Conservation (phyloP, 1,140 invertebrate species). For the Probaryconus sp. region DNA sequence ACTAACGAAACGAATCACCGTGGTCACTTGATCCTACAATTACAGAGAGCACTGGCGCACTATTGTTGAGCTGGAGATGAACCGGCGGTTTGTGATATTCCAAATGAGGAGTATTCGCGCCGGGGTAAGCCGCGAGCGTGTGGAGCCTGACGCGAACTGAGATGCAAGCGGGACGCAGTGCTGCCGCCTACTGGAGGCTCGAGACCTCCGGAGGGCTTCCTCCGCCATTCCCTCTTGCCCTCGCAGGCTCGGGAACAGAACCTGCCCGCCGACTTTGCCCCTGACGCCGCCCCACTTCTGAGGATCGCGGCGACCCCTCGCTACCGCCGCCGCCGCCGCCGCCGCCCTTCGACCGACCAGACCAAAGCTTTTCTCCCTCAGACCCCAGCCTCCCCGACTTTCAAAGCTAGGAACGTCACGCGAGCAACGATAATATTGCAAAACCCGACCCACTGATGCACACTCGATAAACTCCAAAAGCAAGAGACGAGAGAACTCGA, state of each 20-base stretch:
- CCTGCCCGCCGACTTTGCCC: conserved; percentile 29
- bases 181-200: conserved; percentile 76
- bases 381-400: conserved; percentile 46
- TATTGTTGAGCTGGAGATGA: too few relatives aligned
- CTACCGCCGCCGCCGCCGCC: conserved; percentile 9
- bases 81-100: too few relatives aligned
- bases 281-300: conserved; percentile 27
- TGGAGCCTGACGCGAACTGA: conserved; percentile 65
- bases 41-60: too few relatives aligned
- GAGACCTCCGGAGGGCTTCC: conserved; percentile 53
- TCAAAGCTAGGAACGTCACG: conserved; percentile 66
- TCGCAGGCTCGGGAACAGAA: conserved; percentile 3
- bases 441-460: conserved; percentile 63
- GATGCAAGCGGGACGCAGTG: conserved; percentile 76
- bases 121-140: conserved; percentile 14
- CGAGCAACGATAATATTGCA: conserved; percentile 66
- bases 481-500: too few relatives aligned
- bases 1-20: too few relatives aligned
- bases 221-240: conserved; percentile 23
- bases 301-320: conserved; percentile 26
- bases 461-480: conserved; percentile 62
- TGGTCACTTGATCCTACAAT: too few relatives aligned
- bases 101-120: too few relatives aligned
- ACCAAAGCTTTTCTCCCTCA: conserved; percentile 36
- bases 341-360: conserved; percentile 25